Evolutionary conservation across 2,888 invertebrate species (phyloP), one percentile per base, ranked within the genome.

Genomic region (Didymodactylos carnosus): DNA sequence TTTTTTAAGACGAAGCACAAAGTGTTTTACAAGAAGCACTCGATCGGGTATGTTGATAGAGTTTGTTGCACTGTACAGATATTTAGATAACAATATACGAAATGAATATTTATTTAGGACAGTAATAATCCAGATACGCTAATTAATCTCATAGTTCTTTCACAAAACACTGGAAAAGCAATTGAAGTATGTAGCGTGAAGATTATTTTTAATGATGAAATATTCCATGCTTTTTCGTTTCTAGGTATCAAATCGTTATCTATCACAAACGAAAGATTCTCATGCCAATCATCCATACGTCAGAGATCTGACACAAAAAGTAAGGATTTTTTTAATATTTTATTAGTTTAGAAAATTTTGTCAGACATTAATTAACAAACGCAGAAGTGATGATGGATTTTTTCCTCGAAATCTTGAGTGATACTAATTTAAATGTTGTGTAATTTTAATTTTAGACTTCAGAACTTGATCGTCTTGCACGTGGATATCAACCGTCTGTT

Each of bases 1-100:
- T n/a, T n/a, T n/a, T n/a, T n/a, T n/a, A n/a, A n/a, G 86, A 93
- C 78, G 95, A 97, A 82, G 94, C 97, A 0, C 94, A 95, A 80
- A 87, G 89, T 76, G 89, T 90, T 77, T 84, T 97, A 76, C 90
- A 91, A 76, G 94, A 95, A 81, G 90, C 94, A 0, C 85, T 93
- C 78, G 89, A 91, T 75, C 92, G 92, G 80, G 85, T 85, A 76
- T 72, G 40, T 35, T 41, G 25, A n/a, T 6, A 8, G 1, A 25
- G n/a, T 25, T 25, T 35, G 25, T 27, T 23, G 27, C n/a, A 7
- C 16, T 39, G 13, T 13, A 0, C 29, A 19, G 19, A 23, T 6
- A 39, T n/a, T n/a, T n/a, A n/a, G n/a, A n/a, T n/a, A n/a, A n/a
- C n/a, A n/a, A n/a, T n/a, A n/a, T n/a, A n/a, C n/a, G n/a, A n/a